Base-by-base conservation (phyloP, 2,888 invertebrate genomes). In the Pantelozetes paolii region DNA sequence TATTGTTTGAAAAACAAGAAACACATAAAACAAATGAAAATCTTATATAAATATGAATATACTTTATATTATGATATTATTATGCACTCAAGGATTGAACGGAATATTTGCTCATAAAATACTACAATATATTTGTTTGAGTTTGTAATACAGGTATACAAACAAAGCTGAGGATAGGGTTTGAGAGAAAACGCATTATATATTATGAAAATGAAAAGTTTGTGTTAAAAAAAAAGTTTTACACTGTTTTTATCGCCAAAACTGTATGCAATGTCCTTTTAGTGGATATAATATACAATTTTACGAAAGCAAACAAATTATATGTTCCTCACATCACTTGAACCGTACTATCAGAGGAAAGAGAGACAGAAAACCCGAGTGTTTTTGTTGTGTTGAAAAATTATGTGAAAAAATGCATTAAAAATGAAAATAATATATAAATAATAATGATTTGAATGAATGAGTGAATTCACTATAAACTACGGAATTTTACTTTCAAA, bases 191-290 rank as follows among this genome's bases (percentile, higher is more conserved):
- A 45, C 2, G 18, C 45, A 45, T 45, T 6, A 18, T n/a, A n/a
- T n/a, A n/a, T n/a, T n/a, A n/a, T n/a, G 45, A 45, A 45, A 45
- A 45, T 11, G 2, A 3, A 13, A 45, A 18, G 2, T 18, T 23
- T 23, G 15, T 20, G 28, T 23, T 57, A 57, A 13, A n/a, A n/a
- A n/a, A n/a, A n/a, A n/a, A n/a, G n/a, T n/a, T n/a, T n/a, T n/a
- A n/a, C 23, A 23, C 15, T 57, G 45, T 57, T 28, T 57, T 57
- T 57, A 57, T 57, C 18, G 57, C 57, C 57, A 57, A 45, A 45
- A 57, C 20, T 57, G 57, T 57, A 57, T 57, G 57, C 57, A 57
- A n/a, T n/a, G n/a, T 57, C 20, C 57, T 23, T 57, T 57, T 26
- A 28, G 28, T 28, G 5, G 23, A 23, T 57, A 57, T 26, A n/a